Evolutionary conservation across 2,797 vertebrate genomes (phyloP).

Genomic region (Catamblyrhynchus diadema): DNA sequence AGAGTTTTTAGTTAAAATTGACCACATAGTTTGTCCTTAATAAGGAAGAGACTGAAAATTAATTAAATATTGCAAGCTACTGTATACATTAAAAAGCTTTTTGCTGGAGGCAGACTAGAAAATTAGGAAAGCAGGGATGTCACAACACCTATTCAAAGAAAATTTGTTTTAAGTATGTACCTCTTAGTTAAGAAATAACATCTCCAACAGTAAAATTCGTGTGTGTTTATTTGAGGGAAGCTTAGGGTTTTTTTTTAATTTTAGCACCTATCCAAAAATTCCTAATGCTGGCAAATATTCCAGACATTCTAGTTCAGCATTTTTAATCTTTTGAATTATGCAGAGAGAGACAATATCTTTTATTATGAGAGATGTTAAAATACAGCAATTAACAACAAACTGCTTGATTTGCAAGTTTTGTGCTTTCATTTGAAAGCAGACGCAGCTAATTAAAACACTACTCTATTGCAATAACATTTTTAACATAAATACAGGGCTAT

Average conservation of each 20-base stretch:
- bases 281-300: background rate
- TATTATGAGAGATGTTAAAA: background rate
- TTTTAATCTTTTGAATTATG: background rate
- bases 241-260: background rate
- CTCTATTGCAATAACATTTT: background rate
- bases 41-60: background rate
- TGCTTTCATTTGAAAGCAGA: constrained; percentile 13
- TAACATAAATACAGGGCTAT: background rate
- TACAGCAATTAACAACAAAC: constrained; percentile 46
- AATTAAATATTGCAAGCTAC: background rate
- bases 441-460: background rate
- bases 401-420: constrained; percentile 22
- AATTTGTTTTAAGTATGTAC: background rate
- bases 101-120: background rate
- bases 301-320: background rate
- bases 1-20: background rate
- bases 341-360: background rate
- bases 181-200: background rate
- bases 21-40: background rate
- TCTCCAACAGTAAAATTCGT: background rate
- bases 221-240: background rate
- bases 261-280: background rate
- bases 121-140: background rate
- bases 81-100: background rate
- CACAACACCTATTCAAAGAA: background rate